Conservation (phyloP, 1,140 invertebrate genomes). For the Parapsyche elsis region DNA sequence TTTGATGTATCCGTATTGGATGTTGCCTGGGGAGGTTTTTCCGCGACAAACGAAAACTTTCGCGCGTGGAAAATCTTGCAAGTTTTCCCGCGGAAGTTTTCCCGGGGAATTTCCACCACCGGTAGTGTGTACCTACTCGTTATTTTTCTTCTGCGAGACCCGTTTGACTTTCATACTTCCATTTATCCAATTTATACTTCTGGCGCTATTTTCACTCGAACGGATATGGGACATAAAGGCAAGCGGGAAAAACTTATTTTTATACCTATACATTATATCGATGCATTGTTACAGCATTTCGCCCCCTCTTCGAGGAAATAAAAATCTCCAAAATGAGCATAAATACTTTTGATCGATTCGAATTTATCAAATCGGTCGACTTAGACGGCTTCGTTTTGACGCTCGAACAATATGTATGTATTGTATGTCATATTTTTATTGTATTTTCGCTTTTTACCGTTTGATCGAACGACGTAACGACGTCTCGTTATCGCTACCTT, state of each 20-base stretch:
- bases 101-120: not conserved
- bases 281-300: too few species aligned
- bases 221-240: not conserved
- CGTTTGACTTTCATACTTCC: constrained; percentile 35
- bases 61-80: not conserved
- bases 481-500: too few species aligned
- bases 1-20: not conserved
- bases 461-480: too few species aligned
- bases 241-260: not conserved
- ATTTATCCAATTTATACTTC: constrained; percentile 38
- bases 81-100: not conserved
- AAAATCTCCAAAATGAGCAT: too few species aligned
- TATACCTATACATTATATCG: not conserved
- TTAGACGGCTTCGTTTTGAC: too few species aligned
- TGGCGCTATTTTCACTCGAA: not conserved
- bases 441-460: too few species aligned
- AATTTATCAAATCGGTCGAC: too few species aligned
- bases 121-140: not conserved
- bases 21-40: not conserved
- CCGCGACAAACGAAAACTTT: constrained; percentile 20
- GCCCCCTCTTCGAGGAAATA: too few species aligned
- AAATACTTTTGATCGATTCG: too few species aligned
- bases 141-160: constrained; percentile 24
- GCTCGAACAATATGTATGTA: too few species aligned
- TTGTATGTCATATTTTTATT: too few species aligned